Conservation (phyloP, 2,888 invertebrate genomes). For the Dusona sp. region DNA sequence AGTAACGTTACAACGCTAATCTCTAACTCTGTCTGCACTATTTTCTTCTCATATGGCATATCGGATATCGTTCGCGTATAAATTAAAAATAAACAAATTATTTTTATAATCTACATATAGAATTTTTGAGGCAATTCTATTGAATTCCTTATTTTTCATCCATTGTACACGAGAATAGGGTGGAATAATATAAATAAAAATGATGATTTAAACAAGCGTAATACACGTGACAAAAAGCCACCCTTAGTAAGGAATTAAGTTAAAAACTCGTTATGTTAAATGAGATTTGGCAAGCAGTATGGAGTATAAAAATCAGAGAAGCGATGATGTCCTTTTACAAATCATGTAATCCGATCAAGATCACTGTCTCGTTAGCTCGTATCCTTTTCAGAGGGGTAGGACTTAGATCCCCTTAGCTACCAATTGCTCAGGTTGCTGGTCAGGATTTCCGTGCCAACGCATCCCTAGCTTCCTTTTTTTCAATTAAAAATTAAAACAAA, state of each 20-base stretch:
- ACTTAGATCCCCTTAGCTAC: slow-evolving; percentile 35
- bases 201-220: background rate
- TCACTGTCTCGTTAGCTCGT: slow-evolving; percentile 33
- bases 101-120: background rate
- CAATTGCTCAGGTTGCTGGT: slow-evolving; percentile 31
- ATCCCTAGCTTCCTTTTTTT: slow-evolving; percentile 73
- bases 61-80: too few species aligned
- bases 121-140: background rate
- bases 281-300: background rate
- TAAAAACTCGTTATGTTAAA: background rate
- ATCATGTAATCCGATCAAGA: slow-evolving; percentile 29
- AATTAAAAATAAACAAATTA: too few species aligned
- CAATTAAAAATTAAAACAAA: slow-evolving; percentile 84
- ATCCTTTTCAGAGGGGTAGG: slow-evolving; percentile 7
- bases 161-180: background rate
- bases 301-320: slow-evolving; percentile 14
- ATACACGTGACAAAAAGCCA: background rate
- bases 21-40: background rate
- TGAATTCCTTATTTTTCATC: background rate
- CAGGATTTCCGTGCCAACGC: slow-evolving; percentile 36
- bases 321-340: slow-evolving; percentile 3
- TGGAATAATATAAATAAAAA: background rate
- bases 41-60: background rate
- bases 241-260: background rate
- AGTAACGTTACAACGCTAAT: background rate